These are phyloP conservation scores for Gibbula magus DNA, from an alignment of 2,888 invertebrate genomes.

Conservation along the genomic window DNA sequence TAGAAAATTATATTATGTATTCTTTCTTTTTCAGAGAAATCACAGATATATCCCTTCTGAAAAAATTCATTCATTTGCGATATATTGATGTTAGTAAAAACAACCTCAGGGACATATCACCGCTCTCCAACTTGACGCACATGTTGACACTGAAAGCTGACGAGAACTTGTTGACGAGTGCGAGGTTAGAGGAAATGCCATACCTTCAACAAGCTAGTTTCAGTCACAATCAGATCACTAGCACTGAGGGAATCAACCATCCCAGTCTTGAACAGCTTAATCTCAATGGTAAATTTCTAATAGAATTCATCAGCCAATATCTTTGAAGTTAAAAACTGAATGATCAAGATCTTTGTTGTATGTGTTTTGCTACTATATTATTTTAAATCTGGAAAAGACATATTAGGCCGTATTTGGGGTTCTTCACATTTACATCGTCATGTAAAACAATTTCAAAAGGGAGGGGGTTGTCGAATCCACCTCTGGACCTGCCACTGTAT, in stretches of 20 bases:
- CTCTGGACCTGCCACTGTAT: too few relatives aligned
- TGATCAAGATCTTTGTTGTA: not conserved
- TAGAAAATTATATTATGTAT: not conserved
- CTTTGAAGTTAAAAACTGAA: too few relatives aligned
- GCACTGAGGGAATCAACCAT: slow-evolving; percentile 72
- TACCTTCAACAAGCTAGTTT: slow-evolving; percentile 73
- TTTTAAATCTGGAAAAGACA: not conserved
- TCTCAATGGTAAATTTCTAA: slow-evolving; percentile 69
- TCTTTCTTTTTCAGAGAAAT: slow-evolving; percentile 65
- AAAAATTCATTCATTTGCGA: slow-evolving; percentile 73
- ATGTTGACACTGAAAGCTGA: slow-evolving; percentile 73
- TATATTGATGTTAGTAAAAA: slow-evolving; percentile 74
- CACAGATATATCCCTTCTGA: slow-evolving; percentile 70
- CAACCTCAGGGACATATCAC: slow-evolving; percentile 70
- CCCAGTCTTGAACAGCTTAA: slow-evolving; percentile 73
- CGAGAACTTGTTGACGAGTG: slow-evolving; percentile 68
- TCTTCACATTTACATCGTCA: too few relatives aligned
- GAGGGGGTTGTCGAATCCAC: too few relatives aligned
- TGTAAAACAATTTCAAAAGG: too few relatives aligned
- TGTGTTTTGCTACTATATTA: not conserved
- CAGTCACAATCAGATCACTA: slow-evolving; percentile 71
- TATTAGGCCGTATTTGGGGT: too few relatives aligned
- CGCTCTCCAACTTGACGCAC: slow-evolving; percentile 71
- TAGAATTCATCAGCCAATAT: not conserved
- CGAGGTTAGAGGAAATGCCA: slow-evolving; percentile 71